These are phyloP conservation scores for Patagioenas fasciata DNA, from an alignment of 2,113 vertebrate genomes.

Conservation along the genomic window DNA sequence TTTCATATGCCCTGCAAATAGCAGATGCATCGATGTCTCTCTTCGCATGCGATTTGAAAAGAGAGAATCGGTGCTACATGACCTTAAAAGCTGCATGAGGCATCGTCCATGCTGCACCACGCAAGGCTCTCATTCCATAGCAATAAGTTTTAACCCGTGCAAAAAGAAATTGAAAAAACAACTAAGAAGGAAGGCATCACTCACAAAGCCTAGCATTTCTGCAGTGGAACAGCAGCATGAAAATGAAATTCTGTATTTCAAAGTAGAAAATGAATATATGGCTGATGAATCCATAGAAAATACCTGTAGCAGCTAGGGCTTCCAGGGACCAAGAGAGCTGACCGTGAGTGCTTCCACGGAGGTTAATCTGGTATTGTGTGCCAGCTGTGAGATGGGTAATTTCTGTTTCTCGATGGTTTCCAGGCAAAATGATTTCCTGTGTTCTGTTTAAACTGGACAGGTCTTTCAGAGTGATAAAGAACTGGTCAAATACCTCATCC, in stretches of 20 bases:
- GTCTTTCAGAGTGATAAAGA: neutral
- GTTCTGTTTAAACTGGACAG: neutral
- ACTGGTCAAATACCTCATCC: neutral
- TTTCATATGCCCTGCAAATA: neutral
- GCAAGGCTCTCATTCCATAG: neutral
- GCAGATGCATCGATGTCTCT: neutral
- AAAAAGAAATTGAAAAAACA: neutral
- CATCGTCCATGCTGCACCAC: neutral
- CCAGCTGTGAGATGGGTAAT: neutral
- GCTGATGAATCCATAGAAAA: conserved; percentile 14
- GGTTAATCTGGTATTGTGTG: neutral
- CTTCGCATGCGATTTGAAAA: neutral
- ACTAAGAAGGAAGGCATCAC: neutral
- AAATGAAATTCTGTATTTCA: neutral
- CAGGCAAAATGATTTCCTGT: neutral
- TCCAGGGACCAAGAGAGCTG: neutral
- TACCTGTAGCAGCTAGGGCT: neutral
- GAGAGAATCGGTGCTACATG: conserved; percentile 1
- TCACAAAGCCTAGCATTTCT: neutral
- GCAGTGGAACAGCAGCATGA: neutral
- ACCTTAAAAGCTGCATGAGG: neutral
- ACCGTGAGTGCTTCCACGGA: neutral
- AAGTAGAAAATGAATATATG: neutral
- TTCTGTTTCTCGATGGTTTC: neutral
- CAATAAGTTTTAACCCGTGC: neutral